Conservation (phyloP, 2,797 vertebrate genomes). For the Tenualosa thibaudeaui region DNA sequence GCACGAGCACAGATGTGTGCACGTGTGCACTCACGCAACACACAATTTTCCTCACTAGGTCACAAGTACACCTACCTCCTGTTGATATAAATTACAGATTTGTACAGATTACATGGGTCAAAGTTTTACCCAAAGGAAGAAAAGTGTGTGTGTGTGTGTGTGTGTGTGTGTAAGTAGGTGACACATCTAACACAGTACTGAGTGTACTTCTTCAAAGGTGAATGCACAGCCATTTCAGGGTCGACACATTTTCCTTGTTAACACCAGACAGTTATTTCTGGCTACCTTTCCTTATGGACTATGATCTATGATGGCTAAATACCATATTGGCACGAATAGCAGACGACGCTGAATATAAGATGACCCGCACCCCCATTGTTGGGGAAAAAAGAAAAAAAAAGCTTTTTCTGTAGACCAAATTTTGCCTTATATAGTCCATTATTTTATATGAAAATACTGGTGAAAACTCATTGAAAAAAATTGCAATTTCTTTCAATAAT, state of each 20-base stretch:
- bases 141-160: neutral
- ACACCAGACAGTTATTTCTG: neutral
- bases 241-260: neutral
- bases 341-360: no score
- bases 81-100: neutral
- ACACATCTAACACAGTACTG: conserved; percentile 5
- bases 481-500: no score
- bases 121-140: neutral
- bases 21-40: neutral
- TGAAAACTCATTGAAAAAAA: no score
- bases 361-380: no score
- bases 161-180: neutral
- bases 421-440: no score
- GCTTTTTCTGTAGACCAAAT: no score
- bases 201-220: neutral
- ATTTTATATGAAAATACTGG: no score
- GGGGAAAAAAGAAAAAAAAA: no score
- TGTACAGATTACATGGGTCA: neutral
- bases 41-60: neutral
- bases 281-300: neutral
- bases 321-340: neutral
- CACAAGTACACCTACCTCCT: neutral
- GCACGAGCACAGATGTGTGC: no score
- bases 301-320: neutral
- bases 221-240: neutral